Base-by-base conservation (phyloP, 1,140 invertebrate species). In the Sweltsa coloradensis region DNA sequence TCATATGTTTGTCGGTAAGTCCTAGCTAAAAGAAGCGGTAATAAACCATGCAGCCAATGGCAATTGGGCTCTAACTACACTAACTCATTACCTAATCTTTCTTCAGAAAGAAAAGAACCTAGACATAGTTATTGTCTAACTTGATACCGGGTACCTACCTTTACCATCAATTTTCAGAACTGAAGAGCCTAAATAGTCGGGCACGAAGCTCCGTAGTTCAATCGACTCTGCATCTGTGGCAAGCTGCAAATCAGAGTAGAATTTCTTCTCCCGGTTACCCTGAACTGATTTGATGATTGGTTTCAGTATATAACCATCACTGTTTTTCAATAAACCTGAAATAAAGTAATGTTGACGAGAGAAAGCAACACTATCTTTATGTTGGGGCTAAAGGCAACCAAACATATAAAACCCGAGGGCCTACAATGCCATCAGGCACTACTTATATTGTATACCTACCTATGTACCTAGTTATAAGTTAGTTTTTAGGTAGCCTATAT, bases 231-330 rank as follows among this genome's bases (percentile, higher is more conserved):
- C 61, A 51, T 80, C 68, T 18, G 50, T 54, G 2, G 59, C 61
- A 9, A 69, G 65, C 50, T 68, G 53, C 36, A 84, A 55, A 34
- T 70, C 62, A 53, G 78, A 69, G 62, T 89, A 89, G 66, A 89
- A 85, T 13, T 70, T 65, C 1, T 83, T 71, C 64, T 88, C 85
- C 41, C 79, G 69, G 39, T 72, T 69, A n/a, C 81, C 81, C 44
- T 76, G 68, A 34, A 74, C 63, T 16, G 67, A 66, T 60, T 85
- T 85, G 9, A 75, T 66, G 7, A 85, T 67, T 1, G 85, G 81
- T 60, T 89, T 89, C 23, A 86, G 66, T 22, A 86, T 67, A 22
- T 69, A 72, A 0, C 77, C 74, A 52, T 72, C 70, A 53, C 71
- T 65, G 52, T 73, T 70, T 62, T 78, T 76, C 18, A 85, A 61